phyloP scores from a whole-genome alignment of 2,113 vertebrate genomes.

The Gasterosteus nipponicus region DNA sequence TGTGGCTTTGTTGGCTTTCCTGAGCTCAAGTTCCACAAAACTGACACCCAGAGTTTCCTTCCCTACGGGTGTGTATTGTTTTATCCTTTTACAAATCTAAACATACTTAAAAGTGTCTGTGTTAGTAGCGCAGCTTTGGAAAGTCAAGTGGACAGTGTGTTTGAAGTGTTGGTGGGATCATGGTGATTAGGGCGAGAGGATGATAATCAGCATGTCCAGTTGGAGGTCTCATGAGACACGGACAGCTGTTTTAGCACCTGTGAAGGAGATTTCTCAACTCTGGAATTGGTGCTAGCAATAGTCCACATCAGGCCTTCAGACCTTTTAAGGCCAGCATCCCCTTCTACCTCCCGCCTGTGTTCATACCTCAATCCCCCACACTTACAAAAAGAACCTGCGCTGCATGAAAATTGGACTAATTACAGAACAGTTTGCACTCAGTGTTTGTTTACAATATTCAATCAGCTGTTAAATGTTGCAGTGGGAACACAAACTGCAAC shows the following conservation, averaged over 20 bases:
- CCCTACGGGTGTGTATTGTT: conserved; percentile 64
- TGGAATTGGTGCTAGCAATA: not conserved
- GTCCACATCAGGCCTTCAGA: not conserved
- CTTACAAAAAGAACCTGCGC: too few species aligned
- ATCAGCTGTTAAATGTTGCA: too few species aligned
- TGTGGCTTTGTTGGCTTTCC: conserved; percentile 47
- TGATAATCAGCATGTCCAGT: not conserved
- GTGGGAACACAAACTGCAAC: too few species aligned
- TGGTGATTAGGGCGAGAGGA: not conserved
- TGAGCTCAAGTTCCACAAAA: conserved; percentile 24
- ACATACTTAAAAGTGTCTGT: not conserved
- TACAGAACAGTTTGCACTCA: too few species aligned
- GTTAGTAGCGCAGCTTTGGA: not conserved
- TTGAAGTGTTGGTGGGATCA: not conserved
- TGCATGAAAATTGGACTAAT: too few species aligned
- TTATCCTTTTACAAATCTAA: not conserved
- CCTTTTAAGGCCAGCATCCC: too few species aligned
- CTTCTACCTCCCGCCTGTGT: too few species aligned
- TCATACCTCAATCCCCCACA: too few species aligned
- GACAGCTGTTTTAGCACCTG: not conserved
- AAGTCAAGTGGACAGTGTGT: not conserved
- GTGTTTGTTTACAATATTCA: too few species aligned
- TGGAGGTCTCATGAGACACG: not conserved
- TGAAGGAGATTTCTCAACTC: not conserved
- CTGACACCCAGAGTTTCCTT: conserved; percentile 76